Percentiles rank a stretch among this genome's conserved stretches.
Evolutionary conservation across 1,140 invertebrate genomes (phyloP).

Genomic region (Drosophila burlai): DNA sequence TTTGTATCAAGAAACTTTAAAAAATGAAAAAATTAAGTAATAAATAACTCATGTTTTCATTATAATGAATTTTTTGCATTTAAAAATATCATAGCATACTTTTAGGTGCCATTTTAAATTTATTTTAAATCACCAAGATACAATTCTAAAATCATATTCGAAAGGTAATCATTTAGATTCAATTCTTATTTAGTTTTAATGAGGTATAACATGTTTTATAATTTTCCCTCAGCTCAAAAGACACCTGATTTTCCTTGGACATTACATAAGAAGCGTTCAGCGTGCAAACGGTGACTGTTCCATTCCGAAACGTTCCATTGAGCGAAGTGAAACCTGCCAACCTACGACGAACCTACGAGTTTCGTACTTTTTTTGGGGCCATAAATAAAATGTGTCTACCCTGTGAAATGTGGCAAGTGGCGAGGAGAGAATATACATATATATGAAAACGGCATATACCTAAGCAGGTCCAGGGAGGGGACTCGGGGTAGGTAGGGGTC

Average conservation of each 20-base stretch:
- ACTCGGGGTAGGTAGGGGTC: slow-evolving; percentile 2
- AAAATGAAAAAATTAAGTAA: background rate
- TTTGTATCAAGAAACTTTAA: background rate
- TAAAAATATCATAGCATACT: too few species aligned
- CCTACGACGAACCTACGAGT: slow-evolving; percentile 38
- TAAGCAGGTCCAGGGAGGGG: slow-evolving; percentile 1
- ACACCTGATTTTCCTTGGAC: slow-evolving; percentile 5
- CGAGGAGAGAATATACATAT: slow-evolving; percentile 10
- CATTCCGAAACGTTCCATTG: slow-evolving; percentile 61
- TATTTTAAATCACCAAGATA: background rate
- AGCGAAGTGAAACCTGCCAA: slow-evolving; percentile 38
- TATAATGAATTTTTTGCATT: background rate
- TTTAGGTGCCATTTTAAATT: too few species aligned
- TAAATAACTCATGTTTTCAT: background rate
- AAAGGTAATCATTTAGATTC: background rate
- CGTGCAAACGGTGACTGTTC: slow-evolving; percentile 64
- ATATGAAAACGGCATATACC: slow-evolving; percentile 1
- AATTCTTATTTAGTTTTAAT: background rate
- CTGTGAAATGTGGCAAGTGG: slow-evolving; percentile 52
- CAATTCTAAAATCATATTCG: too few species aligned
- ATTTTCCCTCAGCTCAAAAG: background rate
- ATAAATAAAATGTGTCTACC: slow-evolving; percentile 69
- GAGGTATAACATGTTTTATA: too few species aligned
- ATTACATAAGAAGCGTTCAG: slow-evolving; percentile 64
- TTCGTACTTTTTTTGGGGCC: slow-evolving; percentile 39